Base-by-base conservation (phyloP, 2,888 invertebrate species). In the Cheilosia grossa region DNA sequence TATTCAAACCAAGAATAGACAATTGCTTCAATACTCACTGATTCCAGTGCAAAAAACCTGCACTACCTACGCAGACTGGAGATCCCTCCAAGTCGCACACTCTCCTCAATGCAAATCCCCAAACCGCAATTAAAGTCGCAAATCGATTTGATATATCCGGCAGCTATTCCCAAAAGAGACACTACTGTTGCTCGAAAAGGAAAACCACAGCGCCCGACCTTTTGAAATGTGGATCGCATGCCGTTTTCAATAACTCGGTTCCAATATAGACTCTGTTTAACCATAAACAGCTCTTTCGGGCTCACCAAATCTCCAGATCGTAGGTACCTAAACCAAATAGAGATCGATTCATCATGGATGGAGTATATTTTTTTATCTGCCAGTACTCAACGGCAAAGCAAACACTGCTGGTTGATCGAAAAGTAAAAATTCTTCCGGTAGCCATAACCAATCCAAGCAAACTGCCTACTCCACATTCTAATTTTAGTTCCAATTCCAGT, bases 381-480 rank as follows among this genome's bases (percentile, higher is more conserved):
- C 66, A 67, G 66, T 59, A 51, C 66, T 67, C 67, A 75, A 75
- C 67, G 51, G 33, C 66, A 33, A 67, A 75, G 67, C 59, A 75
- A 75, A 75, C 67, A 75, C 40, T 24, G 15, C 5, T 51, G 49
- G 30, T 30, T 30, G 30, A 9, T 30, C 30, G 54, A 54, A 42
- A 63, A 53, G 27, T 19, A 67, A 54, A 47, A 47, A 49, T n/a
- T 82, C 37, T 81, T 75, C 85, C 85, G 85, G 85, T 81, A 85
- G 81, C 63, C 70, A 83, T 64, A 81, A 47, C 61, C 70, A 63
- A 61, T 44, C 51, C 33, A 66, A 64, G n/a, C 61, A 64, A 54
- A 58, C 66, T 40, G 58, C 66, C 70, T 21, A 70, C 61, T 75
- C 27, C 33, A 80, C 40, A 64, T 72, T 81, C 54, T 81, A 24